Evolutionary conservation across 53 echinoderm and acorn worm species (phyloP).

Genomic region (Temnopleurus reevesii): DNA sequence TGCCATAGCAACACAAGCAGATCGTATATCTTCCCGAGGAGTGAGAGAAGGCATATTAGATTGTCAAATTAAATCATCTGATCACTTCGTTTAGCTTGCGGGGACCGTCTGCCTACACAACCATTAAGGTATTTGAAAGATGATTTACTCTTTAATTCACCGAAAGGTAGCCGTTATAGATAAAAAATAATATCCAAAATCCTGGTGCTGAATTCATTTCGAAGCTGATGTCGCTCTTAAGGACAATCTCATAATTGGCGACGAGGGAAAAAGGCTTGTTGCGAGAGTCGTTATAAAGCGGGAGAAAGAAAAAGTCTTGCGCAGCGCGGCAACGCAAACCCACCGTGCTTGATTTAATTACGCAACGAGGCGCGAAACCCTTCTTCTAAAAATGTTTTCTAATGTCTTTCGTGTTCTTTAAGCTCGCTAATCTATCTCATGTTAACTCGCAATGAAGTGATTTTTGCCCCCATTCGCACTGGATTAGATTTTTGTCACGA

Average conservation of each 20-base stretch:
- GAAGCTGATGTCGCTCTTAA: background rate
- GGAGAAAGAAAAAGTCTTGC: background rate
- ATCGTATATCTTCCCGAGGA: conserved; percentile 29
- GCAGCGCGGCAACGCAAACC: conserved; percentile 25
- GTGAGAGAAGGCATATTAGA: conserved; percentile 6
- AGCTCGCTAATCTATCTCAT: background rate
- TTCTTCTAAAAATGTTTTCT: background rate
- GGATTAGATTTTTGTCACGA: background rate
- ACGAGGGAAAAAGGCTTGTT: background rate
- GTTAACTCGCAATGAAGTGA: background rate
- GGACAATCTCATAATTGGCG: background rate
- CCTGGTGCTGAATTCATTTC: background rate
- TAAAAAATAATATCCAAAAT: background rate
- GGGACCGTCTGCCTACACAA: conserved; percentile 10
- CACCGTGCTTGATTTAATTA: conserved; percentile 25
- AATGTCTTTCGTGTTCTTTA: background rate
- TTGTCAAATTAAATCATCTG: conserved; percentile 49
- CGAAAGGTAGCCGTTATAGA: background rate
- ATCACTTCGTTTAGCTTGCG: conserved; percentile 8
- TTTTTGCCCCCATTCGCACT: background rate
- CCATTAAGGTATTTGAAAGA: conserved; percentile 21
- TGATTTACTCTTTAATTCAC: background rate
- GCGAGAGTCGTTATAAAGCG: background rate
- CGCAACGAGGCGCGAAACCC: background rate
- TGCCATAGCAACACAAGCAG: conserved; percentile 16